Conservation (phyloP, 2,797 vertebrate genomes). For the Oreochromis grahami region DNA sequence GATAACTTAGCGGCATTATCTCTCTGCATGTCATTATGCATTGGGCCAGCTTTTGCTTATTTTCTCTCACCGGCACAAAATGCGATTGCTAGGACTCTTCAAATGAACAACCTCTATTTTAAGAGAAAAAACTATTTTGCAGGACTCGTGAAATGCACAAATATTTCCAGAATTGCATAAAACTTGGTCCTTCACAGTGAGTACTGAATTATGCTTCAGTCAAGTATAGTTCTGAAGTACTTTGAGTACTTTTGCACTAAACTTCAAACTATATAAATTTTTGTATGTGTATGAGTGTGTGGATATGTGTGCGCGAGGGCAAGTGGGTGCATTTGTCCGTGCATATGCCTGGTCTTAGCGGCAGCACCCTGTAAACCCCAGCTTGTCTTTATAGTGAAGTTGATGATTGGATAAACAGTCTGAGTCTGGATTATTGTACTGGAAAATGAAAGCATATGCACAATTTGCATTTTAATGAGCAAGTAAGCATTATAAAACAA, state of each 20-base stretch:
- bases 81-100: neutral
- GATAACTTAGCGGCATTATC: slow-evolving; percentile 52
- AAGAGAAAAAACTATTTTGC: neutral
- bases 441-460: slow-evolving; percentile 77
- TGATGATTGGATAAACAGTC: slow-evolving; percentile 74
- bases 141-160: neutral
- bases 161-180: slow-evolving; percentile 20
- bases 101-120: neutral
- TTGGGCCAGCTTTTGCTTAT: slow-evolving; percentile 10
- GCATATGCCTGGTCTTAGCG: slow-evolving; percentile 45
- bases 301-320: neutral
- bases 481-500: slow-evolving; percentile 68
- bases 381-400: slow-evolving; percentile 59
- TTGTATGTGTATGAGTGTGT: neutral
- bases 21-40: slow-evolving; percentile 33
- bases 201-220: slow-evolving; percentile 30
- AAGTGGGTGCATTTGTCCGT: slow-evolving; percentile 29
- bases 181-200: slow-evolving; percentile 30
- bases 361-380: slow-evolving; percentile 37
- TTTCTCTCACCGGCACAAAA: neutral
- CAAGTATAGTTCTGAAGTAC: slow-evolving; percentile 44
- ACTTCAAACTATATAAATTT: slow-evolving; percentile 30
- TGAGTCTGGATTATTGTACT: slow-evolving; percentile 70
- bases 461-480: slow-evolving; percentile 80
- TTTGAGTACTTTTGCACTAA: slow-evolving; percentile 31